These are phyloP conservation scores for Sarcophaga variegata DNA, from an alignment of 2,888 invertebrate genomes.

Conservation along the genomic window DNA sequence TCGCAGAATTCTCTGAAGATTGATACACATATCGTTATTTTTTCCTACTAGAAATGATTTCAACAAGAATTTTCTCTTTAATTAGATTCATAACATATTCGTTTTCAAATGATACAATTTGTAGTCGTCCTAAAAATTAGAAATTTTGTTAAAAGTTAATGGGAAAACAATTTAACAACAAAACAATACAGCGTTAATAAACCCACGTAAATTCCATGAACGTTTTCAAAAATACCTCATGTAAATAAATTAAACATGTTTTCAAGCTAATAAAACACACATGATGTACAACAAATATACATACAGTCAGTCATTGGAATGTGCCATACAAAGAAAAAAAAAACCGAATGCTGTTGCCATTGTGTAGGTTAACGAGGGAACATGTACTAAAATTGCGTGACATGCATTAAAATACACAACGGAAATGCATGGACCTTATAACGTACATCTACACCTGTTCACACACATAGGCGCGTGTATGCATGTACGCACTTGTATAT, in stretches of 20 bases:
- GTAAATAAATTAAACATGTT: constrained; percentile 56
- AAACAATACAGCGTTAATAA: constrained; percentile 42
- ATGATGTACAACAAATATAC: background rate
- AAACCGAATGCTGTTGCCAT: too few relatives aligned
- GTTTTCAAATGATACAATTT: too few relatives aligned
- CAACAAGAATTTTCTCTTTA: too few relatives aligned
- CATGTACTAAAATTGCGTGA: constrained; percentile 54
- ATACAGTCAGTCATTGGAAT: background rate
- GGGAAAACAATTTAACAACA: constrained; percentile 4
- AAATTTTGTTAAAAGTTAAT: constrained; percentile 8
- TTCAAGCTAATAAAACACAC: constrained; percentile 55
- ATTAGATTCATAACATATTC: too few relatives aligned
- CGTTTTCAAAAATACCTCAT: constrained; percentile 48
- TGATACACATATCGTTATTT: too few relatives aligned
- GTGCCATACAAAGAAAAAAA: background rate
- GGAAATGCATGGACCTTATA: constrained; percentile 34
- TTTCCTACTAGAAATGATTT: too few relatives aligned
- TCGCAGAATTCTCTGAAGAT: too few relatives aligned
- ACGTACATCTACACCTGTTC: background rate
- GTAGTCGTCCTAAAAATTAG: background rate
- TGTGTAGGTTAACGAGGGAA: constrained; percentile 16
- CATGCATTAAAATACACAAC: constrained; percentile 51
- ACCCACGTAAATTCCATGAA: constrained; percentile 59
- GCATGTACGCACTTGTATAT: background rate
- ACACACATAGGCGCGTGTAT: background rate